Percentiles rank a stretch among this genome's conserved stretches.
Evolutionary conservation across 2,888 invertebrate genomes (phyloP).

Genomic region (Mythimna pallens): DNA sequence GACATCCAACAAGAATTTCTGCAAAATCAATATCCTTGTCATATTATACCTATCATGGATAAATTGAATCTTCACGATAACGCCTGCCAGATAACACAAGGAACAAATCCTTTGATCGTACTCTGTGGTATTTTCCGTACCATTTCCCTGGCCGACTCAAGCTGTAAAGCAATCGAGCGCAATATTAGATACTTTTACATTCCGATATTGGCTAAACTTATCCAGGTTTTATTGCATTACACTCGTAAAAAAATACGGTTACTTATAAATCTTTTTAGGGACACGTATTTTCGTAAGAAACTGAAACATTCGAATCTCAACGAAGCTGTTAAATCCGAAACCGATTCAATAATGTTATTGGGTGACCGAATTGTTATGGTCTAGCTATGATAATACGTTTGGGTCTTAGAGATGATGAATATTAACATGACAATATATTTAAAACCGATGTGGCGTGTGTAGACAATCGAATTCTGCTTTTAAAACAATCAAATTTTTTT

Average conservation of each 20-base stretch:
- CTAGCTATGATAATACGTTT: constrained; percentile 26
- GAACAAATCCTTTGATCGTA: constrained; percentile 52
- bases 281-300: constrained; percentile 16
- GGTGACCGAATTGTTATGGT: constrained; percentile 5
- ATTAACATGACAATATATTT: background rate
- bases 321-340: background rate
- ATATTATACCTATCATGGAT: constrained; percentile 42
- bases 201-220: constrained; percentile 31
- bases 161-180: constrained; percentile 25
- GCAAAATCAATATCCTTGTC: constrained; percentile 69
- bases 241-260: constrained; percentile 4
- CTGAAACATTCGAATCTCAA: background rate
- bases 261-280: constrained; percentile 21
- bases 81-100: constrained; percentile 30
- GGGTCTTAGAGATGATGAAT: constrained; percentile 9
- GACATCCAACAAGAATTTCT: background rate
- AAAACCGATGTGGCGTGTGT: background rate
- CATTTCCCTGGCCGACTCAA: constrained; percentile 26
- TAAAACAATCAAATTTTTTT: background rate
- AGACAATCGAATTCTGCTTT: background rate
- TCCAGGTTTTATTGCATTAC: constrained; percentile 29
- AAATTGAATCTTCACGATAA: constrained; percentile 38
- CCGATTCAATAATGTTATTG: constrained; percentile 20
- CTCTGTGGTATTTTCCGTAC: constrained; percentile 50
- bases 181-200: constrained; percentile 42